Evolutionary conservation across 1,140 invertebrate genomes (phyloP).

Genomic region (Bactericera cockerelli): DNA sequence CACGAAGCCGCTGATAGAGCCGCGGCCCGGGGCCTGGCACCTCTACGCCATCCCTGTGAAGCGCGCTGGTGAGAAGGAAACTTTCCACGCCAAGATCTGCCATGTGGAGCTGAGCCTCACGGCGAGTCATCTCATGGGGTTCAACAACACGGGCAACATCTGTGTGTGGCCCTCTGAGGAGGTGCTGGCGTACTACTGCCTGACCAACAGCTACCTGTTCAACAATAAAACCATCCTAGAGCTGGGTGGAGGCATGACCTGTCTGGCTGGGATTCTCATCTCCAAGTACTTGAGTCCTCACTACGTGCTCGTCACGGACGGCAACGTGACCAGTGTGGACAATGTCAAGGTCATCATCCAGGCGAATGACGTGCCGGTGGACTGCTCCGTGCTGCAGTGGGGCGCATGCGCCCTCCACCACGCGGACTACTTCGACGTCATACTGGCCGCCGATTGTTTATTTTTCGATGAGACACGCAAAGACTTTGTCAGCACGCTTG

Average conservation of each 20-base stretch:
- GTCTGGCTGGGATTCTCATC: constrained; percentile 56
- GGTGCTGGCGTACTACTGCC: constrained; percentile 55
- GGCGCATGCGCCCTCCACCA: constrained; percentile 21
- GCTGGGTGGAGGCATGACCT: constrained; percentile 73
- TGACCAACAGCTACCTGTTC: constrained; percentile 49
- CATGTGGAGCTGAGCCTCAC: constrained; percentile 43
- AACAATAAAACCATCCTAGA: constrained; percentile 51
- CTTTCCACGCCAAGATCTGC: constrained; percentile 37
- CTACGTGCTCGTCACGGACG: constrained; percentile 53
- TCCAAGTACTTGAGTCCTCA: constrained; percentile 46
- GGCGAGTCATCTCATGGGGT: constrained; percentile 57
- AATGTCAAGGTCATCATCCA: constrained; percentile 50
- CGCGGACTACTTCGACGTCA: constrained; percentile 40
- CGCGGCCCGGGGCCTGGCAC: constrained; percentile 31
- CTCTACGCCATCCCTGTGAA: constrained; percentile 36
- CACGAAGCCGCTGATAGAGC: constrained; percentile 25
- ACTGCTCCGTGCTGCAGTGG: constrained; percentile 35
- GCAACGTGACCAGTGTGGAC: constrained; percentile 57
- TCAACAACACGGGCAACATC: constrained; percentile 83
- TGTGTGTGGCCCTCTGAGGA: constrained; percentile 84
- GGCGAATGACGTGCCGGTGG: constrained; percentile 38
- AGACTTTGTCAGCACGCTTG: constrained; percentile 52
- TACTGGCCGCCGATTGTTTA: constrained; percentile 63
- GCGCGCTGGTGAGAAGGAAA: constrained; percentile 16
- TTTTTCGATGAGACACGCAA: constrained; percentile 66